Base-by-base conservation (phyloP, 2,888 invertebrate genomes). In the Trissolcus japonicus region DNA sequence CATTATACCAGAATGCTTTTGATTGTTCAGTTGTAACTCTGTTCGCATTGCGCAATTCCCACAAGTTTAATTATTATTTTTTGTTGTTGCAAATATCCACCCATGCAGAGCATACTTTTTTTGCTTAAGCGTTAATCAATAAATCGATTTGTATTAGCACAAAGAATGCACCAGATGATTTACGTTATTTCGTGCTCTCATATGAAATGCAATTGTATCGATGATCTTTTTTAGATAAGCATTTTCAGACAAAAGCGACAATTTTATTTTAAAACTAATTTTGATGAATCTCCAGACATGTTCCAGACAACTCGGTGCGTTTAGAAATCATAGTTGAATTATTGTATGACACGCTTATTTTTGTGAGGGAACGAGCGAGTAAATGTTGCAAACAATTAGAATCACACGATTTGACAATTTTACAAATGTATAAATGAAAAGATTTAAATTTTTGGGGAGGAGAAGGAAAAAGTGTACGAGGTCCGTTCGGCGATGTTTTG, bases 301-400 rank as follows among this genome's bases (percentile, higher is more conserved):
- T 76, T 69, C 69, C 76, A 66, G 59, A 56, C 14, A 19, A 69
- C 61, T 76, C 65, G 50, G 55, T 59, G 60, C 56, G 51, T 75
- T 46, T 41, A 55, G 7, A 61, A 51, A 48, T 65, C 62, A 14
- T 65, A 69, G 41, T 76, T 76, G 68, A 48, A 74, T 66, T 16
- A 46, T 16, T 46, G 46, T 46, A 46, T 2, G 35, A 35, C 35
- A 16, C 14, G 14, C 14, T 16, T 46, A 46, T 46, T 16, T 46
- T 46, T 35, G 35, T 35, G 35, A 35, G 2, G 11, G 9, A 25
- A 25, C 25, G 4, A 7, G 35, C 35, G 35, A 35, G 2, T 35
- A 7, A 11, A 35, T 35, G 11, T 35, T 35, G 35, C 35, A 35
- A 35, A 35, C 9, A 9, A 35, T 35, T 35, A 9, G 11, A 11